Conservation (phyloP, 1,140 invertebrate genomes). For the Galendromus occidentalis region DNA sequence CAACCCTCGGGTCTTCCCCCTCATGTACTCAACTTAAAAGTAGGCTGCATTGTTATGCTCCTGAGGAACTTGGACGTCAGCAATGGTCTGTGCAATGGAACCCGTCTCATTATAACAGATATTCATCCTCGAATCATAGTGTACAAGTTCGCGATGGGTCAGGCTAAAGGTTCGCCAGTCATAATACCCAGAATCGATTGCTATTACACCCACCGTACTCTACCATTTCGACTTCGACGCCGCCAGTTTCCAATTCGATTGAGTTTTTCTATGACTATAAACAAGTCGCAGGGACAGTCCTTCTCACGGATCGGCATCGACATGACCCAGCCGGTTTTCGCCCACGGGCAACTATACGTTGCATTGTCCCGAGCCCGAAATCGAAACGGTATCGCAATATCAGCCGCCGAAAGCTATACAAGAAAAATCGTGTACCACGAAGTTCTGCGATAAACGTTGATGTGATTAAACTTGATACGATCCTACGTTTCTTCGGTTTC, state of each 20-base stretch:
- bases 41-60: conserved; percentile 25
- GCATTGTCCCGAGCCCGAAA: conserved; percentile 11
- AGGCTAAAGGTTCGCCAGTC: conserved; percentile 13
- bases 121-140: conserved; percentile 19
- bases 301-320: conserved; percentile 24
- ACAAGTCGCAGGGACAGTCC: conserved; percentile 18
- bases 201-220: too few species aligned
- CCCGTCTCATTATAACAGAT: conserved; percentile 22
- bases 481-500: too few species aligned
- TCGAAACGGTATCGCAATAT: not conserved
- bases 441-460: too few species aligned
- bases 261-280: conserved; percentile 17
- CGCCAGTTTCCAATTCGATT: conserved; percentile 17
- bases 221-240: conserved; percentile 12
- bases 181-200: conserved; percentile 14
- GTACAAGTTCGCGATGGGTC: conserved; percentile 15
- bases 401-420: not conserved
- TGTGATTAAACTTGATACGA: too few species aligned
- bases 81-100: conserved; percentile 27
- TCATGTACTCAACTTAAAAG: conserved; percentile 27
- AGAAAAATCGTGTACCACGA: too few species aligned
- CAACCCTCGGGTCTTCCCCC: conserved; percentile 25
- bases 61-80: conserved; percentile 25
- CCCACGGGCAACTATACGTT: conserved; percentile 29
- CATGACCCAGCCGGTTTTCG: conserved; percentile 26